phyloP scores from a whole-genome alignment of 2,797 vertebrate genomes.

The Philypnodon macrostomus region DNA sequence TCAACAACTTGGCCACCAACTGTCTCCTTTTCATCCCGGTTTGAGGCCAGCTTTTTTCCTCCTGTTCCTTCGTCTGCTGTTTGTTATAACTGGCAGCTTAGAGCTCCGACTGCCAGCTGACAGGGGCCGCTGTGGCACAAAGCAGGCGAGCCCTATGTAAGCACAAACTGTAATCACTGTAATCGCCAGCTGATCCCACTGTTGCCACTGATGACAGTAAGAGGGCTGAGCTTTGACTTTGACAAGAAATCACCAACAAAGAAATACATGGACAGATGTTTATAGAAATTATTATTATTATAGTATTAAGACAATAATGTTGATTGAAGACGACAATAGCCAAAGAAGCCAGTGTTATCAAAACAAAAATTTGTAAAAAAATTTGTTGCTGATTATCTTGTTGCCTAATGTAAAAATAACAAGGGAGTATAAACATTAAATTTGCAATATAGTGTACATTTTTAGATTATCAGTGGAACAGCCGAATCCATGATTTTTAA shows the following conservation, averaged over 20 bases:
- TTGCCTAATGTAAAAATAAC: too few relatives aligned
- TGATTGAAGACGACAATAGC: too few relatives aligned
- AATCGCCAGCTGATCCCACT: slow-evolving; percentile 68
- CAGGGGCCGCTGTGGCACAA: slow-evolving; percentile 61
- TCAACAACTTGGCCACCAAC: slow-evolving; percentile 33
- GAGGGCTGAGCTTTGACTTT: slow-evolving; percentile 24
- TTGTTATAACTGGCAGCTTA: slow-evolving; percentile 65
- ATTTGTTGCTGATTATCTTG: too few relatives aligned
- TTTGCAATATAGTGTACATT: too few relatives aligned
- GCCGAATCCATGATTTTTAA: too few relatives aligned
- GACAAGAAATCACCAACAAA: slow-evolving; percentile 6
- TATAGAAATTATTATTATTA: too few relatives aligned
- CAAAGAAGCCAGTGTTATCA: too few relatives aligned
- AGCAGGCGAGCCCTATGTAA: slow-evolving; percentile 65
- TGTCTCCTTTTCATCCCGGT: neutral
- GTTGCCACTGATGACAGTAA: slow-evolving; percentile 54
- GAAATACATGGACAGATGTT: slow-evolving; percentile 12
- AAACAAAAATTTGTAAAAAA: too few relatives aligned
- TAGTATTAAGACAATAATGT: too few relatives aligned
- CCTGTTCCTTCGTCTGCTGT: slow-evolving; percentile 52
- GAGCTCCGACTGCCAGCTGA: slow-evolving; percentile 67
- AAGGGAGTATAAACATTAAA: too few relatives aligned
- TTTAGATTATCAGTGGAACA: too few relatives aligned
- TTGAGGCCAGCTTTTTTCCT: slow-evolving; percentile 19
- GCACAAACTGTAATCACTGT: slow-evolving; percentile 70